Evolutionary conservation across 2,797 vertebrate species (phyloP).

Genomic region (Sebastes steindachneri): DNA sequence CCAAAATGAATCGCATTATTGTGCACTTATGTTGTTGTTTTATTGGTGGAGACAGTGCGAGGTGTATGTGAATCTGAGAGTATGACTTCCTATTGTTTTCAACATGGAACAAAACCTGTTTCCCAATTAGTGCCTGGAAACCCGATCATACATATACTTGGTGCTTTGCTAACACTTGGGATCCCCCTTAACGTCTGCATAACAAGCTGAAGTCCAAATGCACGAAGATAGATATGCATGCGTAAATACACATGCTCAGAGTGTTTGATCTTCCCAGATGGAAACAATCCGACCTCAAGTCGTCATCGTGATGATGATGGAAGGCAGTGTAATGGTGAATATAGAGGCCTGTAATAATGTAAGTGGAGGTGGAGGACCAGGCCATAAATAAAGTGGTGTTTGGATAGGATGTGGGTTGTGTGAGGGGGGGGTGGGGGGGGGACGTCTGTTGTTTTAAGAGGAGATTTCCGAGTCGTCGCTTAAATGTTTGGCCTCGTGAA

Average conservation of each 20-base stretch:
- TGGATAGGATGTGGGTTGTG: conserved; percentile 47
- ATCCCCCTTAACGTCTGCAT: not conserved
- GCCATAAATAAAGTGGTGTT: conserved; percentile 73
- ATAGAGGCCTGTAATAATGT: conserved; percentile 58
- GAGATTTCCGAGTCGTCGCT: conserved; percentile 59
- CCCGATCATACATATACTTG: not conserved
- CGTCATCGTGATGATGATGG: conserved; percentile 65
- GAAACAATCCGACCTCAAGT: conserved; percentile 63
- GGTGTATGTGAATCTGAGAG: no score
- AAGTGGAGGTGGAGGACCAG: conserved; percentile 59
- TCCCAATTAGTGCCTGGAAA: not conserved
- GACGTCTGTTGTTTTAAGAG: conserved; percentile 55
- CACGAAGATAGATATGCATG: not conserved
- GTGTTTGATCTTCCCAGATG: conserved; percentile 59
- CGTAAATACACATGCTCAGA: conserved; percentile 3
- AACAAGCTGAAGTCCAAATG: not conserved
- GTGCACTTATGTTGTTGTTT: not conserved
- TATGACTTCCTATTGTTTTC: not conserved
- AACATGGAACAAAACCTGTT: not conserved
- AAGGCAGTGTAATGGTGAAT: conserved; percentile 53
- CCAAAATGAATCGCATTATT: not conserved
- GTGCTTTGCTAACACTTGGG: not conserved
- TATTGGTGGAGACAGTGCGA: not conserved
- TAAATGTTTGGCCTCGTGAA: conserved; percentile 64
- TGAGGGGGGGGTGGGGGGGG: not conserved